Percentiles rank a stretch among this genome's conserved stretches.
Conservation (phyloP, 2,888 invertebrate genomes). For the Lithophane semibrunnea region DNA sequence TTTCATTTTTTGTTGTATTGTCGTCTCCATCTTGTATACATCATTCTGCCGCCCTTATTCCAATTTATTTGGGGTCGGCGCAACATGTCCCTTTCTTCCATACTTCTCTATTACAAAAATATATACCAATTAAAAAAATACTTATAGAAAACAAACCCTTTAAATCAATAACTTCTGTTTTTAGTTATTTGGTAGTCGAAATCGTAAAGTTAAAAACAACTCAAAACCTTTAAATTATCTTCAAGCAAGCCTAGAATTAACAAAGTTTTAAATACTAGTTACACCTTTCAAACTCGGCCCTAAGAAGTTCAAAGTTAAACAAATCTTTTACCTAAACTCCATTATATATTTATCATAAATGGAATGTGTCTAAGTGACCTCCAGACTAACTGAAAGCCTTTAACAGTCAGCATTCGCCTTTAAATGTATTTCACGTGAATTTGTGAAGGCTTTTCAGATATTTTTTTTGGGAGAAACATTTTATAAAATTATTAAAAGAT, state of each 20-base stretch:
- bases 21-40: too few species aligned
- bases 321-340: slow-evolving; percentile 44
- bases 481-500: slow-evolving; percentile 18
- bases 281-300: slow-evolving; percentile 33
- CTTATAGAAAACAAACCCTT: too few species aligned
- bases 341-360: slow-evolving; percentile 56
- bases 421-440: slow-evolving; percentile 39
- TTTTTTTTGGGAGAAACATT: neutral
- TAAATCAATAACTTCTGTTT: neutral
- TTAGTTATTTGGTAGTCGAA: neutral
- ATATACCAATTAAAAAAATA: too few species aligned
- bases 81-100: too few species aligned
- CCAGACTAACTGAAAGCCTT: slow-evolving; percentile 41
- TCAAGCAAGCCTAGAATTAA: slow-evolving; percentile 28
- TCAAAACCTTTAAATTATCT: slow-evolving; percentile 11
- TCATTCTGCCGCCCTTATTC: too few species aligned
- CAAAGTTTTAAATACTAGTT: slow-evolving; percentile 39
- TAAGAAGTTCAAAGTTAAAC: slow-evolving; percentile 39
- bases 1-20: too few species aligned
- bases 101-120: too few species aligned
- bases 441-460: slow-evolving; percentile 18
- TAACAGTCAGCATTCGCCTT: slow-evolving; percentile 26
- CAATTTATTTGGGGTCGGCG: too few species aligned
- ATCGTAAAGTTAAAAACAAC: neutral
- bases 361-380: slow-evolving; percentile 45